Percentiles rank a stretch among this genome's conserved stretches.
phyloP scores from a whole-genome alignment of 2,113 vertebrate species.

The Chaetodon trifascialis region DNA sequence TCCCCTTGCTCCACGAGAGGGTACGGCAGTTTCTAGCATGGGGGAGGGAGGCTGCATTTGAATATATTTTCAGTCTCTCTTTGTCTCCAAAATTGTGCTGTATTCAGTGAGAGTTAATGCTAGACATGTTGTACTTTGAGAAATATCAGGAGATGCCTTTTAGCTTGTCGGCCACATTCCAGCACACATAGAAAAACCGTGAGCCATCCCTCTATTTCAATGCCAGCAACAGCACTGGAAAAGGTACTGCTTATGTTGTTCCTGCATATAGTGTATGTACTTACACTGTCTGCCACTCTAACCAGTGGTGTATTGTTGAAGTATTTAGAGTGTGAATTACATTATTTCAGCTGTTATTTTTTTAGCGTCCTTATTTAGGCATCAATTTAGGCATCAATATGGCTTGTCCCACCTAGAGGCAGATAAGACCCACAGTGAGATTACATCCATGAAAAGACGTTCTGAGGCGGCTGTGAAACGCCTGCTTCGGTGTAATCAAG shows the following conservation, averaged over 20 bases:
- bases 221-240: not conserved
- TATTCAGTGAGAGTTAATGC: not conserved
- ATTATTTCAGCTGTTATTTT: not conserved
- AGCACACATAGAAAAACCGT: conserved; percentile 9
- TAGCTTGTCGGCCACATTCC: conserved; percentile 1
- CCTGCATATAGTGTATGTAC: not conserved
- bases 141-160: conserved; percentile 2
- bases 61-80: conserved; percentile 42
- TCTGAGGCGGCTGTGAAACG: no score
- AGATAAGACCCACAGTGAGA: no score
- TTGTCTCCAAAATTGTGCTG: conserved; percentile 24
- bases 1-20: conserved; percentile 8
- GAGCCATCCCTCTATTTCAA: conserved; percentile 10
- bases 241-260: not conserved
- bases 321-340: no score
- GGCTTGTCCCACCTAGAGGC: no score
- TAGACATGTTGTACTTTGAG: conserved; percentile 1
- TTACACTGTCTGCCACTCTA: no score
- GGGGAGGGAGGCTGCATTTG: conserved; percentile 33
- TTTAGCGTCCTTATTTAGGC: not conserved
- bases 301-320: no score
- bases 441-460: no score
- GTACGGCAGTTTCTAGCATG: not conserved
- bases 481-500: no score
- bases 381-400: no score